These are phyloP conservation scores for Sclerodermus sp. DNA, from an alignment of 2,888 invertebrate species.

Conservation along the genomic window DNA sequence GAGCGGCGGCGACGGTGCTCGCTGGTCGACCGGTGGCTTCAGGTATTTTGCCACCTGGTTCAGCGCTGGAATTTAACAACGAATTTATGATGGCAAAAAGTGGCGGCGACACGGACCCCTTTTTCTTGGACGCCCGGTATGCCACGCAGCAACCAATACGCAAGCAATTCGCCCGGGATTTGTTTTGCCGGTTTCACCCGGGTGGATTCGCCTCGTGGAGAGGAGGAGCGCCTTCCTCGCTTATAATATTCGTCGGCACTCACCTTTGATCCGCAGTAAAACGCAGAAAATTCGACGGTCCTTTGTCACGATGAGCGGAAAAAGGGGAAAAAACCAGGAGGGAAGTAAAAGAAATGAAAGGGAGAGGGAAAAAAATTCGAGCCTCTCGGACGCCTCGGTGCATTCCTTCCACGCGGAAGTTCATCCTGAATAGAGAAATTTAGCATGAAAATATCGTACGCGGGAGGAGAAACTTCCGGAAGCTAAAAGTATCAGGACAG, in stretches of 20 bases:
- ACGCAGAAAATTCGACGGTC: not conserved
- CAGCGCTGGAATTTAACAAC: conserved; percentile 15
- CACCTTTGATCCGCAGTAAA: conserved; percentile 9
- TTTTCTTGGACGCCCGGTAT: conserved; percentile 23
- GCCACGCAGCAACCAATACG: conserved; percentile 6
- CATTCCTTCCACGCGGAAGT: too few species aligned
- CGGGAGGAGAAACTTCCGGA: too few species aligned
- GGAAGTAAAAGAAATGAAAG: too few species aligned
- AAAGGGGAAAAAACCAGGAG: too few species aligned
- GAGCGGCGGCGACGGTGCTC: conserved; percentile 17
- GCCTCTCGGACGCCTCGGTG: too few species aligned
- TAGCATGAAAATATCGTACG: too few species aligned
- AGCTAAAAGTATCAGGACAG: too few species aligned
- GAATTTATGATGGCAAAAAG: conserved; percentile 48
- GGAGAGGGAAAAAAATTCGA: too few species aligned
- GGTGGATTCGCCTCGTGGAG: not conserved
- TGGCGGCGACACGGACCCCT: conserved; percentile 37
- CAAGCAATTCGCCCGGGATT: conserved; percentile 11
- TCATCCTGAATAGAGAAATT: too few species aligned
- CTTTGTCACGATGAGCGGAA: not conserved
- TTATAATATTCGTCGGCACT: not conserved
- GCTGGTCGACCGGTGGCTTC: conserved; percentile 7
- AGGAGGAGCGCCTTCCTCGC: not conserved
- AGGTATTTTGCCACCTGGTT: conserved; percentile 14
- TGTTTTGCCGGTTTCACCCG: conserved; percentile 2